These are phyloP conservation scores for Euthynnus affinis DNA, from an alignment of 2,797 vertebrate species.

Conservation along the genomic window DNA sequence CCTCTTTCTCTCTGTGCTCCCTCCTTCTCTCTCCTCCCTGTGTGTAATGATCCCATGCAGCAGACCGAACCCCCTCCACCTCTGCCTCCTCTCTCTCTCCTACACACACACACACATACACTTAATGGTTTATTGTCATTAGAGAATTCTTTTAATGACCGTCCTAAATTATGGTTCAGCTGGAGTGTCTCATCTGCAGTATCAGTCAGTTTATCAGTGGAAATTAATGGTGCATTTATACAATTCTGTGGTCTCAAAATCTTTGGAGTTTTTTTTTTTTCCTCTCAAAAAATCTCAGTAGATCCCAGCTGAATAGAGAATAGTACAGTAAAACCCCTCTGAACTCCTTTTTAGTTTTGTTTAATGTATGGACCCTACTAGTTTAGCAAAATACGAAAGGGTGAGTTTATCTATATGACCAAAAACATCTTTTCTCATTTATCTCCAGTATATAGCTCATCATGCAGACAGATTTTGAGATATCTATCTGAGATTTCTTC, in stretches of 20 bases:
- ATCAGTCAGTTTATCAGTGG: slow-evolving; percentile 10
- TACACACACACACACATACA: slow-evolving; percentile 26
- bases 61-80: slow-evolving; percentile 42
- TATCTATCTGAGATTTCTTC: no score
- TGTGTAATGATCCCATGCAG: slow-evolving; percentile 73
- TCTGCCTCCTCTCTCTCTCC: slow-evolving; percentile 32
- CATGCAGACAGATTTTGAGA: no score
- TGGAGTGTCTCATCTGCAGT: slow-evolving; percentile 7
- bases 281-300: neutral
- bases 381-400: neutral
- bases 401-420: neutral
- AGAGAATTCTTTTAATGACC: slow-evolving; percentile 20
- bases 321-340: neutral
- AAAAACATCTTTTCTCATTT: neutral
- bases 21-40: slow-evolving; percentile 60
- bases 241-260: slow-evolving; percentile 1
- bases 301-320: no score
- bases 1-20: slow-evolving; percentile 58
- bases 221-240: slow-evolving; percentile 7
- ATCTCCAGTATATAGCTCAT: neutral
- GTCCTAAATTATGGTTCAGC: slow-evolving; percentile 28
- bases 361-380: no score
- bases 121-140: slow-evolving; percentile 49
- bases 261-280: no score
- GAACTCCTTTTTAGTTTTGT: neutral